A percentile compares a stretch with the other conserved stretches of the same genome.
These are phyloP conservation scores for Clanis bilineata DNA, from an alignment of 2,888 invertebrate species.

Conservation along the genomic window DNA sequence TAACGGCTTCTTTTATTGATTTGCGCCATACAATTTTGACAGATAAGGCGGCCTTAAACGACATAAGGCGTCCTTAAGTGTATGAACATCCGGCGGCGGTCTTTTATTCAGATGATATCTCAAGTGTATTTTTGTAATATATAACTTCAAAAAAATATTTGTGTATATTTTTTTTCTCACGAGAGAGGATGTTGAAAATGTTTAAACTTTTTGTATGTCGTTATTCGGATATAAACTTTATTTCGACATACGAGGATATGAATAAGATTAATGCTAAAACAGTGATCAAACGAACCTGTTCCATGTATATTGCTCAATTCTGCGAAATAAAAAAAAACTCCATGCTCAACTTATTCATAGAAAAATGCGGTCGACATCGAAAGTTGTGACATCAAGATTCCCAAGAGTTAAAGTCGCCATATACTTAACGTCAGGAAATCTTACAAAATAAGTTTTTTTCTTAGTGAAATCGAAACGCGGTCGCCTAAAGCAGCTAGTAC, in stretches of 20 bases:
- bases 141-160: no score
- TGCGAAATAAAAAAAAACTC: not conserved
- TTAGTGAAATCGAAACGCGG: slow-evolving; percentile 46
- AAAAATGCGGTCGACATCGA: slow-evolving; percentile 11
- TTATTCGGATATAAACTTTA: not conserved
- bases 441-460: slow-evolving; percentile 26
- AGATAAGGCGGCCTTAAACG: no score
- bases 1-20: no score
- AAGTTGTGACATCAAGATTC: slow-evolving; percentile 10
- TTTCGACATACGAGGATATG: no score
- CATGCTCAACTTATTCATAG: not conserved
- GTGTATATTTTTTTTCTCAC: no score
- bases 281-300: not conserved
- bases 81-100: no score
- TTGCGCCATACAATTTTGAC: no score
- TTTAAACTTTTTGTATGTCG: not conserved
- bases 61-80: no score
- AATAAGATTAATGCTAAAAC: not conserved
- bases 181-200: not conserved
- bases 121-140: no score
- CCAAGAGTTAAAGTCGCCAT: slow-evolving; percentile 11
- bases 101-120: not conserved
- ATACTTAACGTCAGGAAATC: slow-evolving; percentile 13
- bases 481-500: slow-evolving; percentile 20
- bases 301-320: not conserved